phyloP scores from a whole-genome alignment of 2,888 invertebrate genomes.

The Drosophila algonquin region DNA sequence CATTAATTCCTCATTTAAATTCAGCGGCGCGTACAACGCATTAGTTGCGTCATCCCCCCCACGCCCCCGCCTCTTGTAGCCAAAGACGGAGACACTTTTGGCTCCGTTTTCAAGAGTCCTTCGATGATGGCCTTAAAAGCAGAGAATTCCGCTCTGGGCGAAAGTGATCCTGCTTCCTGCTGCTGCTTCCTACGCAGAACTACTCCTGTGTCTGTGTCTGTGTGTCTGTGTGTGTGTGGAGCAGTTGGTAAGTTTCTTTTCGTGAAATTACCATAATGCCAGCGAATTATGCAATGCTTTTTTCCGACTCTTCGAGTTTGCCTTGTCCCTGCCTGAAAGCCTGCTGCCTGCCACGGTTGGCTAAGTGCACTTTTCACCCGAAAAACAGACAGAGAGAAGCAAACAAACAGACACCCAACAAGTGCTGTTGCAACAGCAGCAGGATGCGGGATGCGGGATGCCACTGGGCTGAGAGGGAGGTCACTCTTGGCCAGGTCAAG shows the following conservation, averaged over 20 bases:
- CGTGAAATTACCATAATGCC: slow-evolving; percentile 74
- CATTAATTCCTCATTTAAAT: slow-evolving; percentile 85
- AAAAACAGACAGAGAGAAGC: slow-evolving; percentile 52
- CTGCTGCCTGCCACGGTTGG: slow-evolving; percentile 38
- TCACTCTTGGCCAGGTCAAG: slow-evolving; percentile 43
- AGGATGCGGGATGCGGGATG: neutral
- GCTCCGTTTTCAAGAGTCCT: slow-evolving; percentile 71
- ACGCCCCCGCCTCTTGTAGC: slow-evolving; percentile 1
- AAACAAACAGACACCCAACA: slow-evolving; percentile 27
- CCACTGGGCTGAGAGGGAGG: neutral
- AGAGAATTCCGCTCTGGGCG: slow-evolving; percentile 70
- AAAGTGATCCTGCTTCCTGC: slow-evolving; percentile 59
- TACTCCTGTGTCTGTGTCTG: slow-evolving; percentile 41
- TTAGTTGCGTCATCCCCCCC: slow-evolving; percentile 69
- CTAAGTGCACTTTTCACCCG: slow-evolving; percentile 68
- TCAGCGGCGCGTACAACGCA: slow-evolving; percentile 84
- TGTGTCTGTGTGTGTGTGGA: slow-evolving; percentile 47
- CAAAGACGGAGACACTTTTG: slow-evolving; percentile 55
- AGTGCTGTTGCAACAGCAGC: slow-evolving; percentile 11
- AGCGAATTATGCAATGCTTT: slow-evolving; percentile 75
- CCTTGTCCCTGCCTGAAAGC: slow-evolving; percentile 30
- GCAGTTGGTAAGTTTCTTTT: slow-evolving; percentile 65
- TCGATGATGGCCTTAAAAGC: slow-evolving; percentile 82
- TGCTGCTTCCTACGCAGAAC: slow-evolving; percentile 7
- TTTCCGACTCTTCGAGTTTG: slow-evolving; percentile 36